These are phyloP conservation scores for Nicator chloris DNA, from an alignment of 2,113 vertebrate species.

Conservation along the genomic window DNA sequence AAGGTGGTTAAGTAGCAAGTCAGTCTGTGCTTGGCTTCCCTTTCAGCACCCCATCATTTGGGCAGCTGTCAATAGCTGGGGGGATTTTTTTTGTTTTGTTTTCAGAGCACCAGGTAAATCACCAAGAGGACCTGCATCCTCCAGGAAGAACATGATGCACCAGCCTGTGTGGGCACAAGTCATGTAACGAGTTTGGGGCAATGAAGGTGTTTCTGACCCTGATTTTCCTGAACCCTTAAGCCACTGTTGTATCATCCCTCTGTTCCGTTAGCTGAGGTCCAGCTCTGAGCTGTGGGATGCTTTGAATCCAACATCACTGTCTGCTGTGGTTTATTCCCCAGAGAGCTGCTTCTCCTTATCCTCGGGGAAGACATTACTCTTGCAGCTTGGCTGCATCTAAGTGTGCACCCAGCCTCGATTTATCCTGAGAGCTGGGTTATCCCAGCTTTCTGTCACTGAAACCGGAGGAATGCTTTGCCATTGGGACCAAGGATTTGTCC, in stretches of 20 bases:
- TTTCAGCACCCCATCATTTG: background rate
- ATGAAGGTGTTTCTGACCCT: background rate
- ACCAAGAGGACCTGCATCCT: background rate
- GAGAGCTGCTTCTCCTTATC: background rate
- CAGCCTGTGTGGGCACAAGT: background rate
- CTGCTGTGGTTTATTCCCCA: background rate
- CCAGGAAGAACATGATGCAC: rapidly evolving
- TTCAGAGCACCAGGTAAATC: background rate
- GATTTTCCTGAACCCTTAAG: background rate
- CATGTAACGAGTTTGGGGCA: background rate
- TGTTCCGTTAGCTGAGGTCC: background rate
- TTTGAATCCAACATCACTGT: background rate
- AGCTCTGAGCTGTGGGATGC: background rate
- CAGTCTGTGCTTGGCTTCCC: background rate
- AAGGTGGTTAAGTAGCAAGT: background rate
- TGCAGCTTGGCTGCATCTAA: background rate
- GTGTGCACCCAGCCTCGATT: background rate
- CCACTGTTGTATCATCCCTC: background rate
- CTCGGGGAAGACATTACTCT: background rate
- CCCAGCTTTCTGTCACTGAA: background rate
- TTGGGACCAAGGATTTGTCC: background rate
- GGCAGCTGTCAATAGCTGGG: background rate
- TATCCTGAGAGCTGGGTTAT: background rate
- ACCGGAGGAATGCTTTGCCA: background rate
- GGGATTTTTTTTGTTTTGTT: background rate